Evolutionary conservation across 2,113 vertebrate species (phyloP), one percentile per base, ranked within the genome.

Genomic region (Elephantulus edwardii): DNA sequence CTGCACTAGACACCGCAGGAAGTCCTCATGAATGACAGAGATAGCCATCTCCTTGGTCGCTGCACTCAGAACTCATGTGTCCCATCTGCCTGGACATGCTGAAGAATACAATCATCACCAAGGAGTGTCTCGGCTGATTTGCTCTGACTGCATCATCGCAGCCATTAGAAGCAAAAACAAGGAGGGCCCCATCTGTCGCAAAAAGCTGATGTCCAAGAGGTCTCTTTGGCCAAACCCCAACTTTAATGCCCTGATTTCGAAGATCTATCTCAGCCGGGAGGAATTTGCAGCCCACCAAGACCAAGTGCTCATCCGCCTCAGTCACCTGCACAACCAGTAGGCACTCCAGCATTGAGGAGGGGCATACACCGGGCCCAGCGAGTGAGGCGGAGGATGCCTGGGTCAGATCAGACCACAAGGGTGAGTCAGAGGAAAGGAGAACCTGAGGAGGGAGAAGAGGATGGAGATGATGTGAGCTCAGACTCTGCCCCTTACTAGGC

Each of bases 51-150:
- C 98, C 98, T 0, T 98, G 98, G 52, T 98, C 98, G 3, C 97
- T 99, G 74, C 98, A 99, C 94, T 98, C 98, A 0, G 98, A 99
- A 96, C 98, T 99, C 85, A 99, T 99, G 98, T 99, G 98, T 92
- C 98, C 98, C 88, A 99, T 99, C 97, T 99, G 98, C 94, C 97
- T 99, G 96, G 98, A 99, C 97, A 99, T 99, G 98, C 96, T 99
- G 93, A 99, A 99, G 96, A 98, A 99, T 96, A 99, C 98, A 6
- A 99, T 99, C 98, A 99, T 98, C 40, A 99, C 98, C 97, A 99
- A 99, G 96, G 98, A 99, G 96, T 99, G 98, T 94, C 97, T 99
- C 16, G 98, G 98, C 89, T 98, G 98, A 56, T 99, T 99, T 99
- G 98, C 97, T 98, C 98, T 0, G 98, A 99, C 95, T 99, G 98